Conservation (phyloP, 1,140 invertebrate genomes). For the Trichomalopsis sarcophagae region DNA sequence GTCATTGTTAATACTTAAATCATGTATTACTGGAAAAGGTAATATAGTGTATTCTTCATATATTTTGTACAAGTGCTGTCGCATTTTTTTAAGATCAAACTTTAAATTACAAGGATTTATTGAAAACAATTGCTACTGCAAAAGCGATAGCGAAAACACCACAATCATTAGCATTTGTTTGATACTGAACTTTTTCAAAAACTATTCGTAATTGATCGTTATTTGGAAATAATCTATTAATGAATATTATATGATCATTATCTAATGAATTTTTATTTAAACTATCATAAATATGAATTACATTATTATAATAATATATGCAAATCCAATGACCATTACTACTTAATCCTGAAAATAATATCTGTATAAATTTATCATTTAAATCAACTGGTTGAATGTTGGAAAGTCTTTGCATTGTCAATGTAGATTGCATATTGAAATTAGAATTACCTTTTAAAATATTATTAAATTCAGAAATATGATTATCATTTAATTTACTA, state of each 20-base stretch:
- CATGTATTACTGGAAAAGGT: too few species aligned
- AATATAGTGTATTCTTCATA: not conserved
- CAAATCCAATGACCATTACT: constrained; percentile 19
- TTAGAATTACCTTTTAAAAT: not conserved
- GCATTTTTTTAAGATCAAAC: not conserved
- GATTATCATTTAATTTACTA: not conserved
- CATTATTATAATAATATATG: constrained; percentile 5
- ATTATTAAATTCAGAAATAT: constrained; percentile 2
- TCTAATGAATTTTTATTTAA: not conserved
- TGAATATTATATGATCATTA: not conserved
- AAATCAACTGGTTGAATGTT: not conserved
- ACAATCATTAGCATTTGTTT: not conserved
- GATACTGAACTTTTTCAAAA: not conserved
- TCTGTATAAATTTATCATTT: not conserved
- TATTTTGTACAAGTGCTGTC: not conserved
- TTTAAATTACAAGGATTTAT: not conserved
- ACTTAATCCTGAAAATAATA: constrained; percentile 26
- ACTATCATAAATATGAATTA: not conserved
- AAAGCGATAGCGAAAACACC: not conserved
- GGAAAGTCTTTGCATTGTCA: not conserved
- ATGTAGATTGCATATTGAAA: not conserved
- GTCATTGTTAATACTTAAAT: too few species aligned
- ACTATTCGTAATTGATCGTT: constrained; percentile 49
- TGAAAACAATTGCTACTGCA: not conserved
- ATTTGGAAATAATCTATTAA: constrained; percentile 12